These are phyloP conservation scores for Phengaris alcon DNA, from an alignment of 2,888 invertebrate genomes.

Conservation along the genomic window DNA sequence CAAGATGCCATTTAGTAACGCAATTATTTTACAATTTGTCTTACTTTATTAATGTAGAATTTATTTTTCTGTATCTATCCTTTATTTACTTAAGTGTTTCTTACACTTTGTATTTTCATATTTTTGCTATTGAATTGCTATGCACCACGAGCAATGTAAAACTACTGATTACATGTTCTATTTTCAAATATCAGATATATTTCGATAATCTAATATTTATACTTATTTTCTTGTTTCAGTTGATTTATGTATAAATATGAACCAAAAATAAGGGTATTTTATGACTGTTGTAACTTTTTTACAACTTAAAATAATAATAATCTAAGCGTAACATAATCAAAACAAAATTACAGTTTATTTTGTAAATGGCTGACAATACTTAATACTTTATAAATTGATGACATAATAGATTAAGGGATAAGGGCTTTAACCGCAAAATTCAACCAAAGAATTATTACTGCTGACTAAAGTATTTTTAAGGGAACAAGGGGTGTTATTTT, in stretches of 20 bases:
- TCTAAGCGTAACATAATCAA: background rate
- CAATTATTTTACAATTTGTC: slow-evolving; percentile 6
- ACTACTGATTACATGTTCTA: too few species aligned
- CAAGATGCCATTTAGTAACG: background rate
- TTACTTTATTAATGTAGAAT: background rate
- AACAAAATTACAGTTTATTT: background rate
- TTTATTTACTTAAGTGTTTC: background rate
- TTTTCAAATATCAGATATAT: too few species aligned
- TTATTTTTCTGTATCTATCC: background rate
- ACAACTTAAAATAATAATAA: background rate
- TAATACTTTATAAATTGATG: slow-evolving; percentile 24
- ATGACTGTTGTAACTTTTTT: background rate
- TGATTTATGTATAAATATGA: background rate
- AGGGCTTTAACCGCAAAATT: slow-evolving; percentile 16
- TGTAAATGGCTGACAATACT: slow-evolving; percentile 4
- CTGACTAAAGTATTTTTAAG: slow-evolving; percentile 18
- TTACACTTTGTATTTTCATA: background rate
- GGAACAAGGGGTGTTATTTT: slow-evolving; percentile 20
- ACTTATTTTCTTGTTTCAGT: background rate
- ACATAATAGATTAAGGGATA: slow-evolving; percentile 24
- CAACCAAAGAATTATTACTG: slow-evolving; percentile 21
- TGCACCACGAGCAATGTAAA: too few species aligned
- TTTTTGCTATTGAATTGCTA: too few species aligned
- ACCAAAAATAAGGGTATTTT: background rate
- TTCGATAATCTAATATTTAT: background rate